Percentiles rank a stretch among this genome's conserved stretches.
phyloP scores from a whole-genome alignment of 1,140 invertebrate species.

The Acromyrmex heyeri region DNA sequence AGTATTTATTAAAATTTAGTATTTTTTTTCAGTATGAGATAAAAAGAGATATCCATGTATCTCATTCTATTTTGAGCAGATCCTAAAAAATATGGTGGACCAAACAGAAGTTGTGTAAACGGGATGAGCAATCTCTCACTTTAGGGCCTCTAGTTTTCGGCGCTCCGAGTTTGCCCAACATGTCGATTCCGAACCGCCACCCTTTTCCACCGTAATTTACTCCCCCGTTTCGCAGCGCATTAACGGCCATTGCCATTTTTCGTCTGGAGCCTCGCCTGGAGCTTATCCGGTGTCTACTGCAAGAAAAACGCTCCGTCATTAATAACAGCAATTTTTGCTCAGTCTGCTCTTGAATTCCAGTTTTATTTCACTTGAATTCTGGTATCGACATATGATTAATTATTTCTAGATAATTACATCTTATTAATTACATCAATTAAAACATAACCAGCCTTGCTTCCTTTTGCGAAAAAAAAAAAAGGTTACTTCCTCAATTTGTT shows the following conservation, averaged over 20 bases:
- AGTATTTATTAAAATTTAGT: too few relatives aligned
- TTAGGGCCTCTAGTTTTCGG: not conserved
- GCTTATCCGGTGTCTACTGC: not conserved
- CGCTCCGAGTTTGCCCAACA: not conserved
- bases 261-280: not conserved
- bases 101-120: too few relatives aligned
- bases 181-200: not conserved
- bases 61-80: too few relatives aligned
- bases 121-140: too few relatives aligned
- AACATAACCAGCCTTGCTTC: too few relatives aligned
- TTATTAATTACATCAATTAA: not conserved
- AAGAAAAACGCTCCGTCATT: not conserved
- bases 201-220: not conserved
- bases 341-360: not conserved
- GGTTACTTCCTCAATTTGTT: not conserved
- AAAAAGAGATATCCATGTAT: too few relatives aligned
- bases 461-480: too few relatives aligned
- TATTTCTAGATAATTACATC: not conserved
- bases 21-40: too few relatives aligned
- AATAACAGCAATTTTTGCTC: constrained; percentile 18
- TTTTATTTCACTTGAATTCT: not conserved
- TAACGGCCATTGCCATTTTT: constrained; percentile 1
- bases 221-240: not conserved
- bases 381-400: not conserved
- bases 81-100: too few relatives aligned